Evolutionary conservation across 2,797 vertebrate species (phyloP).

Genomic region (Champsocephalus gunnari): DNA sequence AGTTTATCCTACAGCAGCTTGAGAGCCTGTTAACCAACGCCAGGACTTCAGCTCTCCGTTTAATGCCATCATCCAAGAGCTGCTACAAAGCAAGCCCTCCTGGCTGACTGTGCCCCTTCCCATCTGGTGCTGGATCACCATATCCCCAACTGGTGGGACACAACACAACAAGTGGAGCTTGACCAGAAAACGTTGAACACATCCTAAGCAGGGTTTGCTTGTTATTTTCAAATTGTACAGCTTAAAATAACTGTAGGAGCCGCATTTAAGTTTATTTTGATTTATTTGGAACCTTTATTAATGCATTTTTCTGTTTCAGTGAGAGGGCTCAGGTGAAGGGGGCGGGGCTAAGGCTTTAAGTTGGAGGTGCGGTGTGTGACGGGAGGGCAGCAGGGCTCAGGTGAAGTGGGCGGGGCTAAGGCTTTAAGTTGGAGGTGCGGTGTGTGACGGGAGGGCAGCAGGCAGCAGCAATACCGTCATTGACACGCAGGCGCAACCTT

Average conservation of each 20-base stretch:
- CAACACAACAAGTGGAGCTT: slow-evolving; percentile 28
- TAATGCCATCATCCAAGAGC: slow-evolving; percentile 6
- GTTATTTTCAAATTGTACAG: slow-evolving; percentile 14
- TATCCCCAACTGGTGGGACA: slow-evolving; percentile 26
- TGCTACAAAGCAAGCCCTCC: slow-evolving; percentile 7
- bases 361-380: too few relatives aligned
- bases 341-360: too few relatives aligned
- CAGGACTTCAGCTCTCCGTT: slow-evolving; percentile 6
- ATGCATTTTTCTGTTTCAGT: too few relatives aligned
- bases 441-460: too few relatives aligned
- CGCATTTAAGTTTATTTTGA: too few relatives aligned
- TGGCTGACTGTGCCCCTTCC: slow-evolving; percentile 9
- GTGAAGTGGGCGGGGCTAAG: too few relatives aligned
- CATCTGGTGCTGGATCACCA: slow-evolving; percentile 44
- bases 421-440: too few relatives aligned
- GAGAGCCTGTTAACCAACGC: slow-evolving; percentile 3
- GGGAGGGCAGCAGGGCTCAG: too few relatives aligned
- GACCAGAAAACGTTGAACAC: slow-evolving; percentile 27
- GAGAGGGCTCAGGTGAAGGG: too few relatives aligned
- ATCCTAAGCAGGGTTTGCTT: slow-evolving; percentile 13
- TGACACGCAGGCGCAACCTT: too few relatives aligned
- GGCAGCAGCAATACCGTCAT: too few relatives aligned
- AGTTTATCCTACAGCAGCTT: slow-evolving; percentile 21
- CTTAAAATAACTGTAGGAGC: slow-evolving; percentile 12
- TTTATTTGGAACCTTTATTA: too few relatives aligned